A percentile compares a stretch with the other conserved stretches of the same genome.
phyloP scores from a whole-genome alignment of 2,113 vertebrate genomes.

The Lethenteron camtschaticum region DNA sequence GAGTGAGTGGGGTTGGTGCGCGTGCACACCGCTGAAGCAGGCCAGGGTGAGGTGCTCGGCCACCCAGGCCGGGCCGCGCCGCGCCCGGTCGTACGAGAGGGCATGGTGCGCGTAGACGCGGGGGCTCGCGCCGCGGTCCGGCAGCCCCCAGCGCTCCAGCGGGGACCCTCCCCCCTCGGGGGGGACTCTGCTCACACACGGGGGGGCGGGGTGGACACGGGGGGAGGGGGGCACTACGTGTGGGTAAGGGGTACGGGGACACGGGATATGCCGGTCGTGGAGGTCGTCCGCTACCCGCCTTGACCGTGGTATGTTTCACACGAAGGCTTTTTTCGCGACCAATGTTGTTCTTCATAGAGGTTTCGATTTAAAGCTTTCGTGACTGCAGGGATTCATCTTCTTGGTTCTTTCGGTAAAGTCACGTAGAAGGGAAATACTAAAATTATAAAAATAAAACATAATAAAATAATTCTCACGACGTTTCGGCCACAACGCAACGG shows the following conservation, averaged over 20 bases:
- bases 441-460: too few relatives aligned
- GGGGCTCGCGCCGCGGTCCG: conserved; percentile 29
- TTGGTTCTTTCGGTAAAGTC: too few relatives aligned
- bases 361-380: too few relatives aligned
- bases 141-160: conserved; percentile 36
- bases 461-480: too few relatives aligned
- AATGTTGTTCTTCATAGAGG: too few relatives aligned
- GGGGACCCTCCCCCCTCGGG: conserved; percentile 13
- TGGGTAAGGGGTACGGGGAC: background rate
- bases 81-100: conserved; percentile 42
- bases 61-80: conserved; percentile 42
- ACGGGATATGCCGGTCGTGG: conserved; percentile 3
- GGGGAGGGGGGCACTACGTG: background rate
- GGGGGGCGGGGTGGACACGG: conserved; percentile 7
- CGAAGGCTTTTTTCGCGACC: too few relatives aligned
- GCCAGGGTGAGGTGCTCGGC: conserved; percentile 40
- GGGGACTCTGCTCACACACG: conserved; percentile 16
- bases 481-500: too few relatives aligned
- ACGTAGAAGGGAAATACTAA: too few relatives aligned
- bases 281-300: background rate
- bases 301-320: background rate
- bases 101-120: conserved; percentile 37
- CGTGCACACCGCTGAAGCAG: conserved; percentile 31
- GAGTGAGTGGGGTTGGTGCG: background rate
- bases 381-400: too few relatives aligned